Evolutionary conservation across 2,888 invertebrate species (phyloP).

Genomic region (Oscheius sp.): DNA sequence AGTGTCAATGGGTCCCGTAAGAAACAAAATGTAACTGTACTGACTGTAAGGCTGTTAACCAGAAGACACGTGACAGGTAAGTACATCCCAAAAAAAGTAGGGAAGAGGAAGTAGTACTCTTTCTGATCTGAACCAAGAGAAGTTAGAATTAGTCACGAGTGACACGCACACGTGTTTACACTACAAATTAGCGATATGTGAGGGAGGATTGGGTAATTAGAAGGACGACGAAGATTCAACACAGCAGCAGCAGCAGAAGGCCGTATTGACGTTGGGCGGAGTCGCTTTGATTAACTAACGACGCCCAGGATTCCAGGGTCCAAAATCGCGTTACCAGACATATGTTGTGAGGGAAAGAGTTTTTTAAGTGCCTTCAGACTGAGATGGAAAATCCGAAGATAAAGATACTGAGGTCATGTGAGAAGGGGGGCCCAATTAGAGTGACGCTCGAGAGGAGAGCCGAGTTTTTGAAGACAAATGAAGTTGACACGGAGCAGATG

Average conservation of each 20-base stretch:
- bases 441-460: constrained; percentile 2
- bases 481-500: constrained; percentile 17
- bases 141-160: no score
- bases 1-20: no score
- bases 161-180: background rate
- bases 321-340: background rate
- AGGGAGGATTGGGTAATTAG: constrained; percentile 20
- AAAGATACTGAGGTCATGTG: constrained; percentile 1
- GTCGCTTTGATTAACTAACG: constrained; percentile 4
- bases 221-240: constrained; percentile 18
- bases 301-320: background rate
- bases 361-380: background rate
- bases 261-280: constrained; percentile 24
- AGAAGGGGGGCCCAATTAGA: constrained; percentile 17
- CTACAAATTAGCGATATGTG: background rate
- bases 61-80: no score
- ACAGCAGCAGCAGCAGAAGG: background rate
- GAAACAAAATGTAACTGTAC: no score
- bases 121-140: no score
- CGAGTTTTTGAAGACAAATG: constrained; percentile 10
- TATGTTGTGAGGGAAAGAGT: background rate
- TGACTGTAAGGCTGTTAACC: no score
- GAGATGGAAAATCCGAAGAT: background rate
- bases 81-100: no score
- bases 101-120: no score